These are phyloP conservation scores for Murina feae DNA, from an alignment of 2,113 vertebrate genomes.

Conservation along the genomic window DNA sequence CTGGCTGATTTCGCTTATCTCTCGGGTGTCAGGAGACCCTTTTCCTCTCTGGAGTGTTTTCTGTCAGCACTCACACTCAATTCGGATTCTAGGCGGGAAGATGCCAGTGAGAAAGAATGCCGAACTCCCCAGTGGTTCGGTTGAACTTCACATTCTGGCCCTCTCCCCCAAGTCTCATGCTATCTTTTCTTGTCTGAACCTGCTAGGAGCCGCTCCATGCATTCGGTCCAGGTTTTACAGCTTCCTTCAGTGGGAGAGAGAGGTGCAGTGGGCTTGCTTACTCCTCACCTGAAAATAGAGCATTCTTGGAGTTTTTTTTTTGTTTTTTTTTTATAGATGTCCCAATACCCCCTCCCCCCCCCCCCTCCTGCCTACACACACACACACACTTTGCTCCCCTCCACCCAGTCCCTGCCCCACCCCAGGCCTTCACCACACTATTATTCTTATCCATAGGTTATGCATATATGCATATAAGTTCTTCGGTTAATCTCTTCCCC, in stretches of 20 bases:
- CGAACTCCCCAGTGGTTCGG: neutral
- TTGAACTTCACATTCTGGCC: neutral
- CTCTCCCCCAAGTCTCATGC: neutral
- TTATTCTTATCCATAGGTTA: no score
- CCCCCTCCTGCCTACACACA: no score
- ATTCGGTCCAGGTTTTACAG: neutral
- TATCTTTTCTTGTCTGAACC: neutral
- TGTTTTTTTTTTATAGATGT: neutral
- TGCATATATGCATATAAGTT: no score
- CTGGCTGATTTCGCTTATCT: neutral
- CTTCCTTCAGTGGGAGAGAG: neutral
- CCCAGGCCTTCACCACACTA: no score
- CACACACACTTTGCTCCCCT: no score
- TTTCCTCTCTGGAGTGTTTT: neutral
- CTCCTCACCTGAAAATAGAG: no score
- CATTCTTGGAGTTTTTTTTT: neutral
- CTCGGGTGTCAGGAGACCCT: neutral
- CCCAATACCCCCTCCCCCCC: no score
- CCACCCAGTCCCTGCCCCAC: no score
- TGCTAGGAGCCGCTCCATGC: neutral
- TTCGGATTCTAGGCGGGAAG: neutral
- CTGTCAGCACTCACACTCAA: neutral
- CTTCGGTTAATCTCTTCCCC: no score
- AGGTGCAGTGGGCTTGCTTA: neutral
- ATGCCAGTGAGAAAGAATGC: neutral